Evolutionary conservation across 2,888 invertebrate species (phyloP).

Genomic region (Cosmorhoe ocellata): DNA sequence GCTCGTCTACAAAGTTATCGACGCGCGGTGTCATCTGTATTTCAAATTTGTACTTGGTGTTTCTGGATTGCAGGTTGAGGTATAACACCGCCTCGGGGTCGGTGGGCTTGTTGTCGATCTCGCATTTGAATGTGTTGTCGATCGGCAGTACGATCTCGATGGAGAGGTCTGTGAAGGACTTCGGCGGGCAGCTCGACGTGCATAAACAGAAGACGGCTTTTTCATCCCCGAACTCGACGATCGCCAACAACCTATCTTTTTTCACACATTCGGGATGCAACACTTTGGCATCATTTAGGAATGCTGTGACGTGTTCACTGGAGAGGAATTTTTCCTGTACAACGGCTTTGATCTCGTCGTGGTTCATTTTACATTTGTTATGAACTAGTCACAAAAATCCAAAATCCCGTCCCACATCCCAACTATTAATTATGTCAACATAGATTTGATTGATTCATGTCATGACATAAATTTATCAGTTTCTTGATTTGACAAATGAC

Average conservation of each 20-base stretch:
- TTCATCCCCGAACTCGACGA: slow-evolving; percentile 77
- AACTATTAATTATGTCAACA: too few relatives aligned
- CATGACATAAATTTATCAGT: too few relatives aligned
- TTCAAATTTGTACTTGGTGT: slow-evolving; percentile 75
- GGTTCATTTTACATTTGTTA: slow-evolving; percentile 65
- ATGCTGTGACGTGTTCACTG: slow-evolving; percentile 73
- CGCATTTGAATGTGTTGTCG: slow-evolving; percentile 90
- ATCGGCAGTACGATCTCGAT: slow-evolving; percentile 92
- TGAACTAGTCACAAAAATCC: slow-evolving; percentile 26
- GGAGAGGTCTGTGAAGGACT: slow-evolving; percentile 88
- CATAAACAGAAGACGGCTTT: slow-evolving; percentile 78
- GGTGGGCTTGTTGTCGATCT: slow-evolving; percentile 85
- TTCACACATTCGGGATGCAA: slow-evolving; percentile 74
- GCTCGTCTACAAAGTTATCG: slow-evolving; percentile 87
- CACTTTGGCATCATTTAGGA: slow-evolving; percentile 73
- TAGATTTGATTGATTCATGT: too few relatives aligned
- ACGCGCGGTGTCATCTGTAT: slow-evolving; percentile 83
- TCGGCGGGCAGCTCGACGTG: slow-evolving; percentile 84
- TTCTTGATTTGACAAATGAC: too few relatives aligned
- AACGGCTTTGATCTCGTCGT: slow-evolving; percentile 73
- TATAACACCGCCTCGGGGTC: slow-evolving; percentile 77
- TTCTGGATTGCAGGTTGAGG: slow-evolving; percentile 74
- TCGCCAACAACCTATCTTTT: slow-evolving; percentile 71
- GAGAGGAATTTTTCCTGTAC: slow-evolving; percentile 77
- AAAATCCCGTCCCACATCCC: slow-evolving; percentile 37